Conservation (phyloP, 2,113 vertebrate species). For the Peromyscus leucopus region DNA sequence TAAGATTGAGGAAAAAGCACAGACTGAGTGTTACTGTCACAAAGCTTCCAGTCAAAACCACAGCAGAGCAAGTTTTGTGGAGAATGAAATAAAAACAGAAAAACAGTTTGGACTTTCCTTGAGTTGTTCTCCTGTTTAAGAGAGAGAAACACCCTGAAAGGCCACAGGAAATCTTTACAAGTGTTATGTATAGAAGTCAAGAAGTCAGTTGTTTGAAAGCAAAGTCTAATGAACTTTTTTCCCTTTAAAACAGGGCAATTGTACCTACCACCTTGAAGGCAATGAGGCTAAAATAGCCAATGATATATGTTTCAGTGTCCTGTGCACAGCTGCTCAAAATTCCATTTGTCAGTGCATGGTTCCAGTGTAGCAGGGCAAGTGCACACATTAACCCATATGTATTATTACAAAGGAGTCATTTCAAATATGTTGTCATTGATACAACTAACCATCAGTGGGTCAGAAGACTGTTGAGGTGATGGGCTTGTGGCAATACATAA, state of each 20-base stretch:
- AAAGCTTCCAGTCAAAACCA: neutral
- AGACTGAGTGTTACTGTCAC: neutral
- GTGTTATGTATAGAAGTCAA: neutral
- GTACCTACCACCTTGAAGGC: neutral
- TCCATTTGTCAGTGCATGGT: neutral
- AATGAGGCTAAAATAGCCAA: neutral
- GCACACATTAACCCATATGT: neutral
- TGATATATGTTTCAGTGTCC: neutral
- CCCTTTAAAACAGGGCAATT: neutral
- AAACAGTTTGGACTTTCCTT: neutral
- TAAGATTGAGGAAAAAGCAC: neutral
- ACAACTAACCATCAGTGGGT: slow-evolving; percentile 3
- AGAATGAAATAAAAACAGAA: neutral
- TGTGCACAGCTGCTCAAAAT: neutral
- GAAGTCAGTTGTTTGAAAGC: neutral
- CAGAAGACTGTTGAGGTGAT: slow-evolving; percentile 59
- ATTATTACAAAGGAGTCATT: neutral
- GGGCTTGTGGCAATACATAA: slow-evolving; percentile 62
- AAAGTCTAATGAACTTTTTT: neutral
- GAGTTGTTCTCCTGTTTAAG: neutral
- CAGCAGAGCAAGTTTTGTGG: neutral
- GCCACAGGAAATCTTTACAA: neutral
- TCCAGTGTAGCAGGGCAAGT: neutral
- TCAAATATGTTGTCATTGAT: neutral
- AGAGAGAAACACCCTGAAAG: neutral